Conservation (phyloP, 30 jellyfish, hydroid and myxozoan species). For the Aurelia coerulea region DNA sequence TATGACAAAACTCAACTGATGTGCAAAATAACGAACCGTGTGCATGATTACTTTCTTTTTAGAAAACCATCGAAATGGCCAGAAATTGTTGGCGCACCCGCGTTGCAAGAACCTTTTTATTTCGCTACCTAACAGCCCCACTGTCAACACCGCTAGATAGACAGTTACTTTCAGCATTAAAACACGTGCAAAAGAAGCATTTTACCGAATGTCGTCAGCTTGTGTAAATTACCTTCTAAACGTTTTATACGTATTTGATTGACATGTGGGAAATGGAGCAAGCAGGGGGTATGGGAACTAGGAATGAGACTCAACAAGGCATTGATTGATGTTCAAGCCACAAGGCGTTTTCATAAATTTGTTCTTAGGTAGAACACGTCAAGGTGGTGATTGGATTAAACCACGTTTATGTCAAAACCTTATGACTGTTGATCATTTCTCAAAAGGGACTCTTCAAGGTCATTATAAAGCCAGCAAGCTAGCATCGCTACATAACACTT, state of each 20-base stretch:
- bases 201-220: constrained; percentile 30
- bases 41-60: too few relatives aligned
- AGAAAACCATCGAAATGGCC: too few relatives aligned
- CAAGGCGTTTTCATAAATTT: constrained; percentile 35
- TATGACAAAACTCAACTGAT: too few relatives aligned
- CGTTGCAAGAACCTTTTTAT: too few relatives aligned
- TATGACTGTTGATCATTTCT: constrained; percentile 67
- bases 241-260: constrained; percentile 40
- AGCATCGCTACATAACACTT: constrained; percentile 20
- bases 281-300: constrained; percentile 50
- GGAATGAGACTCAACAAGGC: constrained; percentile 64
- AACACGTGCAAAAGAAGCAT: too few relatives aligned
- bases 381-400: constrained; percentile 70
- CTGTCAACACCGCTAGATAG: too few relatives aligned
- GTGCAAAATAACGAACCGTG: too few relatives aligned
- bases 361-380: constrained; percentile 55
- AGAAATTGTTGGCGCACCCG: too few relatives aligned
- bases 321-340: constrained; percentile 44
- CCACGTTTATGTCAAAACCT: constrained; percentile 65
- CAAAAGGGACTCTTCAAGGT: constrained; percentile 68
- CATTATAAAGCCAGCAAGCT: constrained; percentile 75
- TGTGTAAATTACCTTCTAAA: constrained; percentile 56
- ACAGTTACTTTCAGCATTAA: too few relatives aligned
- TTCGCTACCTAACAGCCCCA: too few relatives aligned
- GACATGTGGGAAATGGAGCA: constrained; percentile 61